Base-by-base conservation (phyloP, 2,888 invertebrate species). In the Pollenia griseotomentosa region DNA sequence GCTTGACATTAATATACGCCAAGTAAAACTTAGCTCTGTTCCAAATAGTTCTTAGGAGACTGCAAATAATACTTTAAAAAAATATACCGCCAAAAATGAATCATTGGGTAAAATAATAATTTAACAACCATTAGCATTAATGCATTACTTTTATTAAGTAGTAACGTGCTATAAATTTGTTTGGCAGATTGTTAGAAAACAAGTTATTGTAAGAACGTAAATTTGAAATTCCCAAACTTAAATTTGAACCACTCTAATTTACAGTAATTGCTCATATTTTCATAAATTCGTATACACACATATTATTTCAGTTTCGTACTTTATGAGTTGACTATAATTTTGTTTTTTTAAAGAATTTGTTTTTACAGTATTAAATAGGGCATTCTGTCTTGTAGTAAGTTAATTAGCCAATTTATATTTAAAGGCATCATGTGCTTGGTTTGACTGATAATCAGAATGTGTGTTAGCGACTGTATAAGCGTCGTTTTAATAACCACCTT, bases 341-440 rank as follows among this genome's bases (percentile, higher is more conserved):
- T 23, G 23, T 23, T 23, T 23, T 23, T n/a, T 23, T 23, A 2
- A 23, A 23, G 23, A 23, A 23, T 23, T 23, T 23, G 23, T 23
- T 23, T 23, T 23, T 23, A 23, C 23, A 23, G 23, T 23, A 23
- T 23, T 23, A 23, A 23, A 23, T 2, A 23, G 1, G 23, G 2
- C 2, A 23, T 23, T 23, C 23, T 23, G 2, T 23, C 23, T 23
- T 23, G 23, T 2, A 23, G 23, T 23, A 70, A 71, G 77, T 83
- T 83, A 83, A 83, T 83, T 78, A 83, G 78, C 48, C 71, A 83
- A 83, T 78, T 71, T 83, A 78, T 83, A 78, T 83, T 83, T 71
- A 83, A 83, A 83, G 65, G 42, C 48, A 71, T 59, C 48, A 71
- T 78, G 55, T 71, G 40, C 77, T 55, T 46, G 46, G 73, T 48